Base-by-base conservation (phyloP, 1,140 invertebrate species). In the Plutomurus gul region DNA sequence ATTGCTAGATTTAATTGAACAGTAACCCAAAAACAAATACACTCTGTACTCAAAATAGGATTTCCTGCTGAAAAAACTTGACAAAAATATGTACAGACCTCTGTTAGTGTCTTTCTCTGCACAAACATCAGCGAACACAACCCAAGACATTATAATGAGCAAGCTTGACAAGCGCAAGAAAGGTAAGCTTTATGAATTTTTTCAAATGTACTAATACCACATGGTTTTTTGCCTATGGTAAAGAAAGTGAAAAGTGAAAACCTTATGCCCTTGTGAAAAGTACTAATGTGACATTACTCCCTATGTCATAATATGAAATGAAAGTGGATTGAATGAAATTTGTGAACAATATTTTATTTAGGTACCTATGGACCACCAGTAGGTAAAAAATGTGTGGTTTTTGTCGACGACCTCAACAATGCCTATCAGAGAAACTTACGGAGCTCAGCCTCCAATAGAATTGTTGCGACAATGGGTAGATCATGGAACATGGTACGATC, bases 381-480 rank as follows among this genome's bases (percentile, higher is more conserved):
- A 18, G 95, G 95, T 1, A 97, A 95, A 86, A 92, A 92, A 82
- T 92, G 92, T 88, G 92, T 98, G 13, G 90, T 97, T 27, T 98
- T 98, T 86, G 93, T 98, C 4, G 96, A 98, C 85, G 96, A 98
- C 86, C 90, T 98, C 4, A 97, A 95, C 82, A 95, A n/a, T 97
- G 94, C 96, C 96, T 0, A 87, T 93, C 81, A 40, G 70, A n/a
- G 36, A 72, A 13, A 72, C 27, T 1, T 76, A 60, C 16, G 36
- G 95, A 0, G 95, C 95, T 1, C 95, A 97, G 86, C 95, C 96
- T 0, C 94, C 96, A 0, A 95, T 98, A 60, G 96, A 98, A 86
- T 86, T 98, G 22, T 85, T 98, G 1, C 88, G 96, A 16, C 96
- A 97, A 87, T 94, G 93, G 90, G 88, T 97, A 16, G 96, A 98